Base-by-base conservation (phyloP, 1,140 invertebrate species). In the Hyposmocoma kahamanoa region DNA sequence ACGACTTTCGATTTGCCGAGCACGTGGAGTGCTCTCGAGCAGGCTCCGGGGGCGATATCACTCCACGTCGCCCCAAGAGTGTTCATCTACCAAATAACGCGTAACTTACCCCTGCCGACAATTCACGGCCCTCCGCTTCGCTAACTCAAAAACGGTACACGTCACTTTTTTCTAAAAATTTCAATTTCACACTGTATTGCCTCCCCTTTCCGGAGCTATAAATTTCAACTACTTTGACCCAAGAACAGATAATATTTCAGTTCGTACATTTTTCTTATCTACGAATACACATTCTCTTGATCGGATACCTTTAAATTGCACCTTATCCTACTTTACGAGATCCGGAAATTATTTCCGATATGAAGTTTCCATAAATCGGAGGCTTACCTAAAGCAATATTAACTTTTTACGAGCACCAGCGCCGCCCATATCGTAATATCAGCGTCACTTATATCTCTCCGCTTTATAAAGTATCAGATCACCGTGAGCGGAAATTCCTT, bases 1-100 rank as follows among this genome's bases (percentile, higher is more conserved):
- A 76, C 72, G 67, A 67, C 62, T 76, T 79, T 72, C 69, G 63
- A 76, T 76, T 79, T 71, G 70, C 63, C 63, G 60, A 59, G 64
- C 67, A 69, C 62, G 62, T n/a, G n/a, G n/a, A 76, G 68, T 53
- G 62, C 72, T 62, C 71, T 76, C 56, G 50, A 62, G 60, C 67
- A 70, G 70, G 75, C 69, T 65, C 67, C 47, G 61, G 39, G 56
- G 64, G 58, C 66, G 66, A 53, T 68, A 71, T 71, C 67, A 71
- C 62, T 71, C 56, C 60, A 62, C 59, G 56, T 53, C 56, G 50
- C 62, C 52, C 67, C 56, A 56, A 70, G 67, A 63, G 65, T 66
- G 67, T 72, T 66, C 64, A 59, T 59, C 62, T 70, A 56, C 67
- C 59, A 75, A 78, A 78, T 73, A 78, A 78, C 62, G 74, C 74